phyloP scores from a whole-genome alignment of 1,140 invertebrate genomes.

The Microplitis mediator region DNA sequence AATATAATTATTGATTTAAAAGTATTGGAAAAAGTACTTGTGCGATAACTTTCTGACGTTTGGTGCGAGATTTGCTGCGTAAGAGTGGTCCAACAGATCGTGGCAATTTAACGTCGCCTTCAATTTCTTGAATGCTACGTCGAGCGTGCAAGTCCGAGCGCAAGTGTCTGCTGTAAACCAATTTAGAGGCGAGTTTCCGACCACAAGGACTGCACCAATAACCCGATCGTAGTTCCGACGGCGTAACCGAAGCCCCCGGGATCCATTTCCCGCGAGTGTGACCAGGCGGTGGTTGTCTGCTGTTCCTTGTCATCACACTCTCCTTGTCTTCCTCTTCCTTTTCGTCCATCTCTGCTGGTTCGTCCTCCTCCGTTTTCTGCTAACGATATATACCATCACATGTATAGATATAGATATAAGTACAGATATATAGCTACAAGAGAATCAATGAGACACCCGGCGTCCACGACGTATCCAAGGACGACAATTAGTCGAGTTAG shows the following conservation, averaged over 20 bases:
- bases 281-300: constrained; percentile 66
- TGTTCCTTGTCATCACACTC: constrained; percentile 39
- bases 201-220: constrained; percentile 84
- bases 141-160: constrained; percentile 74
- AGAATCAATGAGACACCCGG: constrained; percentile 29
- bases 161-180: constrained; percentile 77
- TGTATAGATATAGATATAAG: too few relatives aligned
- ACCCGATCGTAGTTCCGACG: constrained; percentile 49
- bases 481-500: constrained; percentile 44
- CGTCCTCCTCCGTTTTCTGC: constrained; percentile 46
- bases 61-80: not conserved
- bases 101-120: constrained; percentile 25
- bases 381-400: not conserved
- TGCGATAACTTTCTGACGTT: constrained; percentile 14
- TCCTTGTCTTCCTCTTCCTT: constrained; percentile 36
- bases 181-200: constrained; percentile 71
- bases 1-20: not conserved
- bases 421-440: not conserved
- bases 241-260: constrained; percentile 63
- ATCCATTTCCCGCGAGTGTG: constrained; percentile 81
- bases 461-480: constrained; percentile 25
- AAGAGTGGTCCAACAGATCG: constrained; percentile 15
- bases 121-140: constrained; percentile 70
- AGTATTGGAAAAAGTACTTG: not conserved
- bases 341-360: constrained; percentile 7